Evolutionary conservation across 2,888 invertebrate species (phyloP).

Genomic region (Galerucella pusilla): DNA sequence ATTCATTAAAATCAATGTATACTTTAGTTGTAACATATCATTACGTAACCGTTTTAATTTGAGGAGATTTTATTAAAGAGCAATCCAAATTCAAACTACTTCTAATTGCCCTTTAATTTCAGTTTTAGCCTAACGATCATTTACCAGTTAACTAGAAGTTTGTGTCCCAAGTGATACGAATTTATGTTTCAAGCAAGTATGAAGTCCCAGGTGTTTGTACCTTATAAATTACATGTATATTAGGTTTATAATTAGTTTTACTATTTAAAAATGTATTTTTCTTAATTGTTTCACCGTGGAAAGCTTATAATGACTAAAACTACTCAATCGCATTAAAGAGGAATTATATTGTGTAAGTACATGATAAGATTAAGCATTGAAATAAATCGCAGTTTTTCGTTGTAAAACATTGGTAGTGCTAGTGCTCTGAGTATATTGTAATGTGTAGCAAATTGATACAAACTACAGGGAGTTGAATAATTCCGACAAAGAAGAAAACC

Average conservation of each 20-base stretch:
- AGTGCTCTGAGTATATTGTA: too few relatives aligned
- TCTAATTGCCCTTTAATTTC: conserved; percentile 32
- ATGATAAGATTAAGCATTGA: too few relatives aligned
- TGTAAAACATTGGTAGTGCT: too few relatives aligned
- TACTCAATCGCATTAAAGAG: too few relatives aligned
- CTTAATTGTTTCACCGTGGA: neutral
- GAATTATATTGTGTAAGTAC: too few relatives aligned
- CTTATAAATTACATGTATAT: conserved; percentile 27
- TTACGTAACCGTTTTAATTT: conserved; percentile 1
- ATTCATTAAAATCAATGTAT: neutral
- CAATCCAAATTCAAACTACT: conserved; percentile 25
- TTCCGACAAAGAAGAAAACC: too few relatives aligned
- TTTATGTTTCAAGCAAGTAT: conserved; percentile 31
- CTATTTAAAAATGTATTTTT: conserved; percentile 35
- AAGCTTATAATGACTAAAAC: neutral
- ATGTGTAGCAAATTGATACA: too few relatives aligned
- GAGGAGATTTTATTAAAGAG: conserved; percentile 23
- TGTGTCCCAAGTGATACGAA: conserved; percentile 33
- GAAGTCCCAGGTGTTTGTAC: conserved; percentile 32
- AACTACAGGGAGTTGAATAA: too few relatives aligned
- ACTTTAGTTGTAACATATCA: neutral
- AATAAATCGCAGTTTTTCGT: too few relatives aligned
- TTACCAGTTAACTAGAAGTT: conserved; percentile 33
- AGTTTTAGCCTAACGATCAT: conserved; percentile 33
- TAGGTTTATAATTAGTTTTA: conserved; percentile 23